Conservation (phyloP, 2,888 invertebrate genomes). For the Strigamia transsilvanica region DNA sequence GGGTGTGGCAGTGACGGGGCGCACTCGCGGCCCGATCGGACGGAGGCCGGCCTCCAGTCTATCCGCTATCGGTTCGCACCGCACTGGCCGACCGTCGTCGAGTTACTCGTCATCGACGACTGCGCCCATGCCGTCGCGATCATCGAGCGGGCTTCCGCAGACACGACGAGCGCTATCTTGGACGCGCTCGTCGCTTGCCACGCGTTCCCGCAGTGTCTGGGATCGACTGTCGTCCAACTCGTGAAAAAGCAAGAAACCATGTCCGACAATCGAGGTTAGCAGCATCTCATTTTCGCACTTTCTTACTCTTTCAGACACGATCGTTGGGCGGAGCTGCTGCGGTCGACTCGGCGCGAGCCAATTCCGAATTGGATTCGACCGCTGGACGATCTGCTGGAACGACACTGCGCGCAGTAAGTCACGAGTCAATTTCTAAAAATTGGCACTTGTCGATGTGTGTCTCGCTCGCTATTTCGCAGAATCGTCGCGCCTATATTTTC, state of each 20-base stretch:
- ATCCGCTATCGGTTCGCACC: not conserved
- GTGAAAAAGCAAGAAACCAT: not conserved
- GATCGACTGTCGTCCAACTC: not conserved
- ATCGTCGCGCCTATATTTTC: not conserved
- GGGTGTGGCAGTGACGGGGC: too few species aligned
- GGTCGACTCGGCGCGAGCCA: not conserved
- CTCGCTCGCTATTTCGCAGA: not conserved
- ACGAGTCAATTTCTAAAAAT: too few species aligned
- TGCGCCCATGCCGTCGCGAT: not conserved
- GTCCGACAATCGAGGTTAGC: too few species aligned
- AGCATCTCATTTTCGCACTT: not conserved
- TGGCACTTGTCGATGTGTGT: too few species aligned
- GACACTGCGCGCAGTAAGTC: not conserved
- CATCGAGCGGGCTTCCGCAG: not conserved
- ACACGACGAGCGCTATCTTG: not conserved
- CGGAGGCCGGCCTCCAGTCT: not conserved
- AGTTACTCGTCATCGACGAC: not conserved
- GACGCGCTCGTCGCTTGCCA: not conserved
- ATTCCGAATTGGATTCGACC: not conserved
- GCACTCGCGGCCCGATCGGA: too few species aligned
- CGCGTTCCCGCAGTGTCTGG: not conserved
- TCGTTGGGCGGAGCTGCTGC: not conserved
- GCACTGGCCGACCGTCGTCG: not conserved
- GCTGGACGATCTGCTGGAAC: not conserved
- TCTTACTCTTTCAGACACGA: not conserved